Percentiles rank a stretch among this genome's conserved stretches.
phyloP scores from a whole-genome alignment of 2,113 vertebrate species.

The Ptilonorhynchus violaceus region DNA sequence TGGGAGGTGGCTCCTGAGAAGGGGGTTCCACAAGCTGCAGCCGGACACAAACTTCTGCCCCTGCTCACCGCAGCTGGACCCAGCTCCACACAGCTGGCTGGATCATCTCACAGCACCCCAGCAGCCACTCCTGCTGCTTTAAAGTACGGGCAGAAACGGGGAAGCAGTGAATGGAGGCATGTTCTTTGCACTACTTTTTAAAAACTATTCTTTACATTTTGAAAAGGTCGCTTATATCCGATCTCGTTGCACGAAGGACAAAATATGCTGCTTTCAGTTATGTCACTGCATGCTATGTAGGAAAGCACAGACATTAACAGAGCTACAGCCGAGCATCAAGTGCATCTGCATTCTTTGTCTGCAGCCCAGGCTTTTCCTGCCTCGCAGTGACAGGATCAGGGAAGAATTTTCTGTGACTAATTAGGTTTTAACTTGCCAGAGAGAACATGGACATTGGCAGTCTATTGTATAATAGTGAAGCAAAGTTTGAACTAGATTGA shows the following conservation, averaged over 20 bases:
- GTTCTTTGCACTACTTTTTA: background rate
- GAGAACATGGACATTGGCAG: slow-evolving; percentile 82
- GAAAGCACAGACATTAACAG: background rate
- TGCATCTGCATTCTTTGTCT: slow-evolving; percentile 61
- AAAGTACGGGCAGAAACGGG: background rate
- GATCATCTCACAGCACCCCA: background rate
- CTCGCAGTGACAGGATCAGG: slow-evolving; percentile 78
- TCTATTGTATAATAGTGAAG: slow-evolving; percentile 75
- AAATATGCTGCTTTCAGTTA: background rate
- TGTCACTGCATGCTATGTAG: background rate
- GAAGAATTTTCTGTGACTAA: slow-evolving; percentile 89
- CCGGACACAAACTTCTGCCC: background rate
- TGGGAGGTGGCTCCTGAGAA: background rate
- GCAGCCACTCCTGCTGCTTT: background rate
- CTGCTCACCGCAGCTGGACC: background rate
- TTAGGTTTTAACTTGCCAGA: slow-evolving; percentile 87
- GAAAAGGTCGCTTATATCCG: background rate
- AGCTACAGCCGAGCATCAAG: slow-evolving; percentile 5
- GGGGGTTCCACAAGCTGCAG: background rate
- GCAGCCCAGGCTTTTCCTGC: slow-evolving; percentile 66
- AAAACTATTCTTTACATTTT: background rate
- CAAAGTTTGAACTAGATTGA: slow-evolving; percentile 84
- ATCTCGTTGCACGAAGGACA: background rate
- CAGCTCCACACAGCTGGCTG: no score
- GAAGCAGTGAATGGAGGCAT: background rate